Percentiles rank a stretch among this genome's conserved stretches.
These are phyloP conservation scores for Parazoanthus swiftii DNA, from an alignment of 92 coral and sea anemone species.

Conservation along the genomic window DNA sequence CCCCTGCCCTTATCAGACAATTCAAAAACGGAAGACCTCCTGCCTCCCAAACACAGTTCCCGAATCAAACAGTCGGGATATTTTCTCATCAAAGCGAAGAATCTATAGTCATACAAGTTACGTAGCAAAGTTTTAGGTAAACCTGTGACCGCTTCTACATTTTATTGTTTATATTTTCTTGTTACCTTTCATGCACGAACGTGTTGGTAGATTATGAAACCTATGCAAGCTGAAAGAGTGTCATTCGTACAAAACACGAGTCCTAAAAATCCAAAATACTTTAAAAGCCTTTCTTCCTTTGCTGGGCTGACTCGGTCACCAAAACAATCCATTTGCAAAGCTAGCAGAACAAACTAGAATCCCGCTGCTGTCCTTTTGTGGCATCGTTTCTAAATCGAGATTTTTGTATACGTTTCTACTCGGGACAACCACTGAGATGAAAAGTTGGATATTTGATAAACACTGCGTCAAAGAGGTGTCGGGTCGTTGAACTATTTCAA, in stretches of 20 bases:
- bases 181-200: background rate
- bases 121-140: slow-evolving; percentile 36
- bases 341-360: slow-evolving; percentile 15
- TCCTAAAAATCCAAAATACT: background rate
- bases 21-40: slow-evolving; percentile 55
- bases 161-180: slow-evolving; percentile 4
- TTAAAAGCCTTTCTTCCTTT: background rate
- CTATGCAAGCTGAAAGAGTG: background rate
- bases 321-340: slow-evolving; percentile 11
- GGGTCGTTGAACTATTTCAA: slow-evolving; percentile 16
- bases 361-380: slow-evolving; percentile 33
- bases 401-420: slow-evolving; percentile 30
- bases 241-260: background rate
- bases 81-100: slow-evolving; percentile 29
- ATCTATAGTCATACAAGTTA: background rate
- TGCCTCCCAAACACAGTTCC: slow-evolving; percentile 33
- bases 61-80: slow-evolving; percentile 17
- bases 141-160: slow-evolving; percentile 11
- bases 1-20: slow-evolving; percentile 54
- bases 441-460: slow-evolving; percentile 41
- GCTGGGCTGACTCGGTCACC: background rate
- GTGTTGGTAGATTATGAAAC: background rate
- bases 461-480: slow-evolving; percentile 20
- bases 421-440: slow-evolving; percentile 39
- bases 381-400: slow-evolving; percentile 38